phyloP scores from a whole-genome alignment of 2,797 vertebrate genomes.

The Limosa lapponica region DNA sequence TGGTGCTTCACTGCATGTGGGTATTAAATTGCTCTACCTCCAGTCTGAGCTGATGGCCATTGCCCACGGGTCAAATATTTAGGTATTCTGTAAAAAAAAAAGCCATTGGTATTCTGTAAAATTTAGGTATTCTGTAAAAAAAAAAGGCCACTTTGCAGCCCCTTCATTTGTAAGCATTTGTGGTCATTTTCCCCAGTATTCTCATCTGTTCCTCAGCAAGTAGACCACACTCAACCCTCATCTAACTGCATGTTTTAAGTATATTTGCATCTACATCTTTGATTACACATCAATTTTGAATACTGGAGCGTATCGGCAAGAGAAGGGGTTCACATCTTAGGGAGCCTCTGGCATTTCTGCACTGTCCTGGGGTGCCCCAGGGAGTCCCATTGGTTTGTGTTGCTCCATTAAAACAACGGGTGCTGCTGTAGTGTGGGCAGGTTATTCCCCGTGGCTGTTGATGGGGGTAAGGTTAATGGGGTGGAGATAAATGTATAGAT shows the following conservation, averaged over 20 bases:
- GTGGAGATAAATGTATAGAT: neutral
- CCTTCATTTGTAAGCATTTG: neutral
- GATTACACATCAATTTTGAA: neutral
- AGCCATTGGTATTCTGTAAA: too few relatives aligned
- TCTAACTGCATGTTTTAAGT: neutral
- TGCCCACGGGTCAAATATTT: neutral
- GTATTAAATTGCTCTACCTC: neutral
- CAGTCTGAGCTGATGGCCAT: neutral
- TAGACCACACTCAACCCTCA: neutral
- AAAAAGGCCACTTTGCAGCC: neutral
- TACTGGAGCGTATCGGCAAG: rapidly evolving
- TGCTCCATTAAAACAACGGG: neutral
- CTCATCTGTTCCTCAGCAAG: neutral
- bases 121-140: neutral
- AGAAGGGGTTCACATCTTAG: neutral
- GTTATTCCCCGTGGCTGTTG: neutral
- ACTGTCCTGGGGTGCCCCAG: neutral
- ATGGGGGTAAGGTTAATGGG: neutral
- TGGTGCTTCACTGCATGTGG: neutral
- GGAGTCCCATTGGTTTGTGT: neutral
- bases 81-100: neutral
- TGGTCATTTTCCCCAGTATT: neutral
- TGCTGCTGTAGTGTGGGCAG: neutral
- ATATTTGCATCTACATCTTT: neutral
- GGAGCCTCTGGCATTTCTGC: neutral